Evolutionary conservation across 2,113 vertebrate species (phyloP).

Genomic region (Proterorhinus semilunaris): DNA sequence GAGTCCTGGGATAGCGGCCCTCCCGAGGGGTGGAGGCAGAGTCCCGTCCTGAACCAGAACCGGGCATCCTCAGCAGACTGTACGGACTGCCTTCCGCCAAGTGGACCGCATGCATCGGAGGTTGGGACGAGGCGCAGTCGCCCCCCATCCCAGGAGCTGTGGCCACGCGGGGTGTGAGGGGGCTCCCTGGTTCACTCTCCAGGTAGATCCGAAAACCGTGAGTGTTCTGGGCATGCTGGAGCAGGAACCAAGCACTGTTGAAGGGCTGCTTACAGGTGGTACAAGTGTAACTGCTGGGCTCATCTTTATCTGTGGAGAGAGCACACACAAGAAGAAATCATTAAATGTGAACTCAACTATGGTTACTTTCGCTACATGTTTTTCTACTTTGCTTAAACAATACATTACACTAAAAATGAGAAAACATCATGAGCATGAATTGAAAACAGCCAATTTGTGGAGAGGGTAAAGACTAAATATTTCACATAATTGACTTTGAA

Average conservation of each 20-base stretch:
- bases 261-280: conserved; percentile 99
- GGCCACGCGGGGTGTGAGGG: conserved; percentile 93
- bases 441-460: conserved; percentile 46
- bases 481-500: conserved; percentile 76
- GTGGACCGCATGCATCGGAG: conserved; percentile 93
- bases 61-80: conserved; percentile 95
- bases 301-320: conserved; percentile 90
- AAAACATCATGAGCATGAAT: not conserved
- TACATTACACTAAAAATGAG: too few species aligned
- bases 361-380: not conserved
- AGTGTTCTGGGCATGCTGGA: conserved; percentile 98
- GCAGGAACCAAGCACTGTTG: conserved; percentile 98
- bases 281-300: conserved; percentile 99
- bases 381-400: not conserved
- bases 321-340: conserved; percentile 64
- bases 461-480: conserved; percentile 50
- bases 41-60: conserved; percentile 91
- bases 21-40: conserved; percentile 86
- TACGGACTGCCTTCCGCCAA: conserved; percentile 96
- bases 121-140: conserved; percentile 94
- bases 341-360: not conserved
- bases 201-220: conserved; percentile 99
- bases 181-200: conserved; percentile 97
- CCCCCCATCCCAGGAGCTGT: conserved; percentile 94
- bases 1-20: conserved; percentile 93